Evolutionary conservation across 2,888 invertebrate species (phyloP).

Genomic region (Alentia gelatinosa): DNA sequence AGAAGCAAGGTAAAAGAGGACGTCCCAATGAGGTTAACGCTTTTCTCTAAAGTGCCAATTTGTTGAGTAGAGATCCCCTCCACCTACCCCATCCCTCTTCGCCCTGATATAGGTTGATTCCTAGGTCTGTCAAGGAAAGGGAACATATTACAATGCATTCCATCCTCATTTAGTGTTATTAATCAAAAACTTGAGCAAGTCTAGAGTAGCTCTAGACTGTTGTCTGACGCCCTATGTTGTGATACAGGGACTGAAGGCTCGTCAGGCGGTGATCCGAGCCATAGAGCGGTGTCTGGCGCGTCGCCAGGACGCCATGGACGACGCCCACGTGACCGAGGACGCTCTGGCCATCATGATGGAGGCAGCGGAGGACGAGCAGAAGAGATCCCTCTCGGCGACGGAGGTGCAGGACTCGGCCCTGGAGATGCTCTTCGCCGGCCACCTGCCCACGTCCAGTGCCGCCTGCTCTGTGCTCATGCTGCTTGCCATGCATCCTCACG

Average conservation of each 20-base stretch:
- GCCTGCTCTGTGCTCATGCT: slow-evolving; percentile 70
- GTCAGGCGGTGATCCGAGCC: slow-evolving; percentile 67
- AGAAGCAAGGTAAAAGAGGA: too few species aligned
- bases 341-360: slow-evolving; percentile 70
- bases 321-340: slow-evolving; percentile 59
- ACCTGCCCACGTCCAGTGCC: slow-evolving; percentile 74
- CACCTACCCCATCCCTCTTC: too few species aligned
- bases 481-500: slow-evolving; percentile 63
- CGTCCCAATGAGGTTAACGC: too few species aligned
- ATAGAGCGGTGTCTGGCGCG: slow-evolving; percentile 69
- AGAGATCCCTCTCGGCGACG: slow-evolving; percentile 64
- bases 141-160: too few species aligned
- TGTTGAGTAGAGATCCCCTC: too few species aligned
- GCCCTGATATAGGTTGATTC: too few species aligned
- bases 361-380: slow-evolving; percentile 57
- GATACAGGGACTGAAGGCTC: slow-evolving; percentile 72
- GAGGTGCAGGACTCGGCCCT: slow-evolving; percentile 74
- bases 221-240: too few species aligned
- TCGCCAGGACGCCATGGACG: slow-evolving; percentile 54
- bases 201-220: too few species aligned
- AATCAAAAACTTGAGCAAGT: too few species aligned
- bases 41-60: too few species aligned
- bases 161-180: too few species aligned
- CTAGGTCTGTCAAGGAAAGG: too few species aligned
- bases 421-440: slow-evolving; percentile 76